A percentile compares a stretch with the other conserved stretches of the same genome.
Evolutionary conservation across 2,113 vertebrate genomes (phyloP).

Genomic region (Tauraco erythrolophus): DNA sequence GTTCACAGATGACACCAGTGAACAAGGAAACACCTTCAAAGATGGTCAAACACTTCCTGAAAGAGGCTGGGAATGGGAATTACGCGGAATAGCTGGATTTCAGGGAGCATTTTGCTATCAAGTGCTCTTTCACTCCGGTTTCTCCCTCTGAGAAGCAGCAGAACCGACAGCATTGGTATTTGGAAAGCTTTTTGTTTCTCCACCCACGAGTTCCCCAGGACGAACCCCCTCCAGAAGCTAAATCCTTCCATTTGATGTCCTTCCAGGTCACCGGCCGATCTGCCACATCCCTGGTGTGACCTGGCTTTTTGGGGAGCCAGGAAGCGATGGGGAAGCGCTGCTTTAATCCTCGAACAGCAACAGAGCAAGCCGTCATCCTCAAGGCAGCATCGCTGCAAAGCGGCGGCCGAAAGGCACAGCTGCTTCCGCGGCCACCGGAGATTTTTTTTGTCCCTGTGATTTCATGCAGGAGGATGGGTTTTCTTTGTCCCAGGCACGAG

Average conservation of each 20-base stretch:
- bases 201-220: neutral
- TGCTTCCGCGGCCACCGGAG: neutral
- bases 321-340: fast-evolving
- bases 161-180: neutral
- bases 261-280: neutral
- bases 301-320: neutral
- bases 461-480: neutral
- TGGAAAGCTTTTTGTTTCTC: slow-evolving; percentile 16
- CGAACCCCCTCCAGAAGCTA: neutral
- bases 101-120: neutral
- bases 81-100: neutral
- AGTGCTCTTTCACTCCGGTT: neutral
- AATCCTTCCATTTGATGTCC: slow-evolving; percentile 11
- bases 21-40: neutral
- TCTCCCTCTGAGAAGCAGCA: neutral
- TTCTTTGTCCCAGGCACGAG: neutral
- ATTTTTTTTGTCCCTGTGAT: neutral
- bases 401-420: neutral
- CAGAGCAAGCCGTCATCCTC: fast-evolving
- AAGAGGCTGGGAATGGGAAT: neutral
- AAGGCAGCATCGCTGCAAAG: neutral
- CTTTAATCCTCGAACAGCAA: neutral
- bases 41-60: neutral
- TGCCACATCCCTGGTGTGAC: neutral
- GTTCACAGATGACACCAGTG: neutral